Conservation (phyloP, 37 sponge, comb jelly and placozoan species). For the Petrosia ficiformis region DNA sequence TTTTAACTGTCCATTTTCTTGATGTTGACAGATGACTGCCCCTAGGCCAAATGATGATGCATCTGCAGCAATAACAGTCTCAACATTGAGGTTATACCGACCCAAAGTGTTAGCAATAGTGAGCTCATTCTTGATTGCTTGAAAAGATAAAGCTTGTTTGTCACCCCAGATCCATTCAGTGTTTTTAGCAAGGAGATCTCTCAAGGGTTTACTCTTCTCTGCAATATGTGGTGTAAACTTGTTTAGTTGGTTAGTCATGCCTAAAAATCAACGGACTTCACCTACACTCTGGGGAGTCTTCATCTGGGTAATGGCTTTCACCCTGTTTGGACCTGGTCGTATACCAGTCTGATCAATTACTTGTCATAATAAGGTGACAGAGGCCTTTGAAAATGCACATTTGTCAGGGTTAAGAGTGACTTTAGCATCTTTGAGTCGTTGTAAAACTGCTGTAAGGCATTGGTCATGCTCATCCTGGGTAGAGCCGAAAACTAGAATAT, state of each 20-base stretch:
- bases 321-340: conserved; percentile 22
- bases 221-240: conserved; percentile 39
- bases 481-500: not conserved
- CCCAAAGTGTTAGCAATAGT: conserved; percentile 24
- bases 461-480: conserved; percentile 14
- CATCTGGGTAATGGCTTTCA: conserved; percentile 30
- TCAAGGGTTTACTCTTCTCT: conserved; percentile 17
- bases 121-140: conserved; percentile 28
- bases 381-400: conserved; percentile 23
- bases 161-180: conserved; percentile 26
- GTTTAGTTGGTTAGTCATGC: conserved; percentile 43
- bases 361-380: conserved; percentile 25
- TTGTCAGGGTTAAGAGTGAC: conserved; percentile 37
- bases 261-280: conserved; percentile 31
- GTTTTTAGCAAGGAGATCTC: conserved; percentile 20
- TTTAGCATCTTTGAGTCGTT: conserved; percentile 6
- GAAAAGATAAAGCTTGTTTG: conserved; percentile 21
- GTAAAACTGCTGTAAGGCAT: conserved; percentile 8
- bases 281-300: conserved; percentile 11
- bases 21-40: conserved; percentile 26
- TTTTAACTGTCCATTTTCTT: not conserved
- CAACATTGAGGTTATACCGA: conserved; percentile 9
- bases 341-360: conserved; percentile 30
- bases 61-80: conserved; percentile 32
- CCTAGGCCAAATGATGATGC: conserved; percentile 34